Evolutionary conservation across 2,113 vertebrate species (phyloP), one percentile per base, ranked within the genome.

Genomic region (Oryzias curvinotus): DNA sequence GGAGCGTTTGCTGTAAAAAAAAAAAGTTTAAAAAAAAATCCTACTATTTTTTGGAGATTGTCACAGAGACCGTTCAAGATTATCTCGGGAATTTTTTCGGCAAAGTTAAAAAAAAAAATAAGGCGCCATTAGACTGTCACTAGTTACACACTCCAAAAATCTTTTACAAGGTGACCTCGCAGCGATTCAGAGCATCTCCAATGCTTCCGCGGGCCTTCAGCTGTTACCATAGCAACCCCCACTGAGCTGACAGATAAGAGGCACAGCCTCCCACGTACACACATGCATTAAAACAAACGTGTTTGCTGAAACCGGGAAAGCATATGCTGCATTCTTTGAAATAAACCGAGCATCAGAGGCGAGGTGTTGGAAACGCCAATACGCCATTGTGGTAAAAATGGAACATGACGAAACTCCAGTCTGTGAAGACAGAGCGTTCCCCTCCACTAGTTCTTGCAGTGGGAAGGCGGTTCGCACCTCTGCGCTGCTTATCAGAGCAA

Each of bases 221-320:
- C 77, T 58, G 88, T 92, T 91, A 70, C 90, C 90, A 91, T 92
- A 81, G 91, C 87, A 91, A 91, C 88, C 78, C 74, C 53, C 36
- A 44, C 75, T 62, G 80, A 79, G 83, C 85, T 89, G 88, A 90
- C 78, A 86, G 80, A 91, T 90, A 67, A 60, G 54, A 57, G 47
- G 51, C 51, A 23, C 58, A 28, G 57, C 10, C 19, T 5, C 48
- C 19, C 65, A 59, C 52, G 28, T 44, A 60, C 49, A 49, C 57
- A 62, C 28, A 46, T 41, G 25, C 26, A 36, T 46, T 2, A 21
- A 41, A 18, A 15, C 68, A 67, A 19, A 26, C 45, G 18, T 26
- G 51, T 28, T 25, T 68, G 55, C 81, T 80, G 66, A 50, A 62
- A 71, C 73, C 68, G 70, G 81, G 78, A 69, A 85, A 69, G 62